Evolutionary conservation across 2,888 invertebrate species (phyloP), one percentile per base, ranked within the genome.

Genomic region (Caenorhabditis sp.): DNA sequence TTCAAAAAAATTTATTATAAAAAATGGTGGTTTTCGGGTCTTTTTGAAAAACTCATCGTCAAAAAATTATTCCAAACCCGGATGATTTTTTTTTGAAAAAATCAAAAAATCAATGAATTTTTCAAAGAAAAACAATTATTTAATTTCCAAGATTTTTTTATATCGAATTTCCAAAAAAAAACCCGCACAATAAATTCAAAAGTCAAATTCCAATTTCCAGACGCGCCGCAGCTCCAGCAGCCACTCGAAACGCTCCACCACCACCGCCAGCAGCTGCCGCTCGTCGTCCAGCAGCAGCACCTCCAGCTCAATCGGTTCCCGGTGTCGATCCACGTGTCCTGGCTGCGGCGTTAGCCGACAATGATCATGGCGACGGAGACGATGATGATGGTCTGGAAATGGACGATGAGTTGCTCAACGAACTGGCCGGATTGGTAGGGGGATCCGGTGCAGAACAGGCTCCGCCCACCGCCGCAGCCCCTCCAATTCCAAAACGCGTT

Each of bases 391-490:
- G 24, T 6, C 26, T 82, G 1, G 85, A 85, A 32, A 62, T 72
- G 67, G 85, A 85, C 35, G 83, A 82, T 15, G 83, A 83, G 32
- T 40, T 83, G 47, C 44, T 84, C 37, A 80, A 69, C 24, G 85
- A 85, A 44, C 26, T 85, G 0, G 67, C 70, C 15, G 83, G 78
- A 24, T 22, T 85, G 1, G 80, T 80, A 9, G 85, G 81, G 1
- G 79, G 56, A 18, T 47, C 68, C 20, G 22, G 22, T n/a, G n/a
- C n/a, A n/a, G n/a, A n/a, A n/a, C n/a, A n/a, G n/a, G n/a, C n/a
- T n/a, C n/a, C n/a, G n/a, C n/a, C 40, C 71, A 5, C 40, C 53
- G 44, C 44, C 44, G 56, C 35, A 6, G 44, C 50, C 9, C 60
- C 71, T 2, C 60, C 82, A 28, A 22, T 58, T 37, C 62, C 61